Base-by-base conservation (phyloP, 1,140 invertebrate species). In the Heterodera schachtii region DNA sequence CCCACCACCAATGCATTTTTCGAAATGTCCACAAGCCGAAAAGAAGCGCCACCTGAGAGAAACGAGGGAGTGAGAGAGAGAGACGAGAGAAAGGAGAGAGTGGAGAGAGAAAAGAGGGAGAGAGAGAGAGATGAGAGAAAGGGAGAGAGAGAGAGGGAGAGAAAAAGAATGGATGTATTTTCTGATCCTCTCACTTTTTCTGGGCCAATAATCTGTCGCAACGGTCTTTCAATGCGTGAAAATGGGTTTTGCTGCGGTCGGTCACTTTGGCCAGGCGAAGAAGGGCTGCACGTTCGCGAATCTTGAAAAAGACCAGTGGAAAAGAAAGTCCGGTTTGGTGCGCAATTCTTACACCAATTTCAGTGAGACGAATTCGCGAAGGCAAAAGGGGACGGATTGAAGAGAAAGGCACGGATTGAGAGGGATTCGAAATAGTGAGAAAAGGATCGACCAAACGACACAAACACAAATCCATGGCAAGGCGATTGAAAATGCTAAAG, bases 401-500 rank as follows among this genome's bases (percentile, higher is more conserved):
- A n/a, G 66, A 46, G 16, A 81, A 82, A 49, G 60, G 44, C n/a
- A 21, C 71, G 4, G 66, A 44, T 60, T 47, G 16, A 70, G 80
- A 81, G 1, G 81, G 49, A n/a, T 9, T 66, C 0, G 81, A 19
- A 9, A 60, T n/a, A 19, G 75, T 69, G 70, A 83, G n/a, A 82
- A 80, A 83, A 44, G 82, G 75, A 19, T 83, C 83, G n/a, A 83
- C 49, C n/a, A 83, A 76, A 31, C 82, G 82, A 73, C 82, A 83
- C 16, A 83, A 74, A 41, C 77, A 41, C 8, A 76, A 52, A 80
- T 83, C 82, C n/a, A 71, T 75, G 47, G 82, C 31, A n/a, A 83
- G 76, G 41, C 82, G 66, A 49, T 84, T 84, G 74, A 85, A 83
- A 66, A 83, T 73, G 19, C 82, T 81, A 31, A 83, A 31, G 31